Evolutionary conservation across 2,888 invertebrate species (phyloP).

Genomic region (Calameuta pallipes): DNA sequence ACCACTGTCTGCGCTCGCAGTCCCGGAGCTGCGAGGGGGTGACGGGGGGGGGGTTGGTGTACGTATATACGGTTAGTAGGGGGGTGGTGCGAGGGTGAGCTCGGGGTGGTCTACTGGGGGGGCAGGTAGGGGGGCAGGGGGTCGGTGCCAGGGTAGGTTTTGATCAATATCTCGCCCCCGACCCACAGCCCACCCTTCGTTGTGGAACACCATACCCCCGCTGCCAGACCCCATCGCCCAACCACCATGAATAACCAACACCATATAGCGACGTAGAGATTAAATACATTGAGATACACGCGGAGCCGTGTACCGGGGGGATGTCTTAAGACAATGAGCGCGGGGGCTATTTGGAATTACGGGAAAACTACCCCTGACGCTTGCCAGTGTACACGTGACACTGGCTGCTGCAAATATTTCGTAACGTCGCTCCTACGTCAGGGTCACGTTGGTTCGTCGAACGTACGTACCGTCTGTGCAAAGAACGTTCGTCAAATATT

Average conservation of each 20-base stretch:
- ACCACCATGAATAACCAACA: slow-evolving; percentile 64
- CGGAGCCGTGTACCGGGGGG: not conserved
- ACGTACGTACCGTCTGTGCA: too few relatives aligned
- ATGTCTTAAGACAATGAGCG: not conserved
- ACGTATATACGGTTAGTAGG: slow-evolving; percentile 37
- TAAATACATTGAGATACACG: slow-evolving; percentile 53
- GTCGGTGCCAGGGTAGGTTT: slow-evolving; percentile 66
- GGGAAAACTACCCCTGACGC: not conserved
- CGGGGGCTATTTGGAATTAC: not conserved
- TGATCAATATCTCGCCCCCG: slow-evolving; percentile 66
- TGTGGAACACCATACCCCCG: slow-evolving; percentile 58
- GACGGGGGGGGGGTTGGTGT: slow-evolving; percentile 39
- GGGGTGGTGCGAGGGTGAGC: slow-evolving; percentile 60
- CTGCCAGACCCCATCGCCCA: slow-evolving; percentile 50
- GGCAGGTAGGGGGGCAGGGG: slow-evolving; percentile 35
- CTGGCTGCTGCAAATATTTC: not conserved
- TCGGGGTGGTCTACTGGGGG: slow-evolving; percentile 45
- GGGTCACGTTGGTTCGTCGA: not conserved
- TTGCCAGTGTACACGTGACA: not conserved
- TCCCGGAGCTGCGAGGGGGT: slow-evolving; percentile 40
- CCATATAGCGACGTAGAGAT: slow-evolving; percentile 56
- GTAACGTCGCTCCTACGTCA: not conserved
- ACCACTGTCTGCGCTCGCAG: slow-evolving; percentile 59
- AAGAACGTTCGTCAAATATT: too few relatives aligned
- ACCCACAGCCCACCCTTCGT: slow-evolving; percentile 54